Base-by-base conservation (phyloP, 2,113 vertebrate genomes). In the Oryzias javanicus region DNA sequence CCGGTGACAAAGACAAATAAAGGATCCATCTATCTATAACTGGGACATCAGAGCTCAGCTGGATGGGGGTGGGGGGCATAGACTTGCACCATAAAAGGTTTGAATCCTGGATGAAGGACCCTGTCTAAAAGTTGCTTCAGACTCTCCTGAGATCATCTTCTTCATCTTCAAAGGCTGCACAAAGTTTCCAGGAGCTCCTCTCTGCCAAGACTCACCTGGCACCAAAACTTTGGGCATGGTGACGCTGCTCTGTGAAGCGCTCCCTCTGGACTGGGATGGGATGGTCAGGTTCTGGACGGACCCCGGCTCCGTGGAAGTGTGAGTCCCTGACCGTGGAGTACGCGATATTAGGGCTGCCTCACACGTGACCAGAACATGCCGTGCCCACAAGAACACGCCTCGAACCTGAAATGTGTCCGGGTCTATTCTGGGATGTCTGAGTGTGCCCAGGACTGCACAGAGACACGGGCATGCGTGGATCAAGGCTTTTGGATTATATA, bases 201-300 rank as follows among this genome's bases (percentile, higher is more conserved):
- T 67, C 22, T 56, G 50, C 20, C 62, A 12, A 49, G 58, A 93
- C 94, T 92, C 91, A 95, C 94, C 94, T 90, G 92, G 86, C 76
- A 90, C 83, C 74, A 76, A 66, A 72, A 91, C 72, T 80, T 85
- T 88, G 1, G 94, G 87, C 93, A 95, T 95, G 70, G 42, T 79
- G 82, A 83, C 69, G 72, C 5, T 73, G 25, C 76, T 70, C 70
- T 55, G 55, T 72, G 56, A 70, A 63, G 60, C 40, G 74, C 65
- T 81, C 72, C 72, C 79, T 72, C 78, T 63, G 66, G 75, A 81
- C 76, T 66, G 60, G 41, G 53, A 27, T 64, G 44, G 1, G 81
- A 24, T 66, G 74, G 70, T 80, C 77, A 74, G 70, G 60, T 60
- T 60, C 83, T 42, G 74, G 60, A 69, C 41, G 74, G 57, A 69